phyloP scores from a whole-genome alignment of 2,888 invertebrate genomes.

The Cremastinae sp. region DNA sequence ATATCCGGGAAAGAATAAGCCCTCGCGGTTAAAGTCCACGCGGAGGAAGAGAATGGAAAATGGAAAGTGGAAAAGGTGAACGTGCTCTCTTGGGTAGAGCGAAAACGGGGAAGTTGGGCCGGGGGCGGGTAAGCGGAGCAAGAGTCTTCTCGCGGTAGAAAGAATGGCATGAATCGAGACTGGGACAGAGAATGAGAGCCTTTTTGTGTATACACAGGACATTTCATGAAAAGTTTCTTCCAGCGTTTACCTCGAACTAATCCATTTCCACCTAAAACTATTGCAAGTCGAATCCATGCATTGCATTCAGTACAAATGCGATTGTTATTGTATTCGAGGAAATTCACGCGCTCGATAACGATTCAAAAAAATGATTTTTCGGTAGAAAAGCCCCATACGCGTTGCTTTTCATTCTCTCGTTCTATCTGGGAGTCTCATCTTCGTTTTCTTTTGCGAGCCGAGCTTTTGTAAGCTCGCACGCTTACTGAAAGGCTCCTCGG shows the following conservation, averaged over 20 bases:
- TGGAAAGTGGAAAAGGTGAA: slow-evolving; percentile 67
- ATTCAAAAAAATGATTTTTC: slow-evolving; percentile 1
- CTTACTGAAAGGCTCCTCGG: slow-evolving; percentile 68
- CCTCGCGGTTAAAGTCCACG: slow-evolving; percentile 10
- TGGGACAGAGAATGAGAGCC: slow-evolving; percentile 41
- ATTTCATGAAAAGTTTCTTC: neutral
- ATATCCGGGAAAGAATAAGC: slow-evolving; percentile 37
- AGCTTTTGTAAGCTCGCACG: slow-evolving; percentile 65
- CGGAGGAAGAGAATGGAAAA: slow-evolving; percentile 55
- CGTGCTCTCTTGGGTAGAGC: slow-evolving; percentile 44
- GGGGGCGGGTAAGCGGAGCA: slow-evolving; percentile 20
- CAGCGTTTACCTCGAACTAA: neutral
- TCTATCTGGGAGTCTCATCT: slow-evolving; percentile 32
- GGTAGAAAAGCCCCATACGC: slow-evolving; percentile 9
- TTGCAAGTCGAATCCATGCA: too few species aligned
- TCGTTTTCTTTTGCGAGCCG: slow-evolving; percentile 49
- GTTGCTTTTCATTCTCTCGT: slow-evolving; percentile 11
- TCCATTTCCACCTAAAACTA: neutral
- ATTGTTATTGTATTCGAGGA: neutral
- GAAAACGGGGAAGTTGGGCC: too few species aligned
- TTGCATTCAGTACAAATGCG: too few species aligned
- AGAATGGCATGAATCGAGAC: slow-evolving; percentile 41
- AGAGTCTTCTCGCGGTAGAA: slow-evolving; percentile 50
- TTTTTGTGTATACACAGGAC: slow-evolving; percentile 15
- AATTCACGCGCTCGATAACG: neutral